Percentiles rank a stretch among this genome's conserved stretches.
phyloP scores from a whole-genome alignment of 2,888 invertebrate genomes.

The Phania funesta region DNA sequence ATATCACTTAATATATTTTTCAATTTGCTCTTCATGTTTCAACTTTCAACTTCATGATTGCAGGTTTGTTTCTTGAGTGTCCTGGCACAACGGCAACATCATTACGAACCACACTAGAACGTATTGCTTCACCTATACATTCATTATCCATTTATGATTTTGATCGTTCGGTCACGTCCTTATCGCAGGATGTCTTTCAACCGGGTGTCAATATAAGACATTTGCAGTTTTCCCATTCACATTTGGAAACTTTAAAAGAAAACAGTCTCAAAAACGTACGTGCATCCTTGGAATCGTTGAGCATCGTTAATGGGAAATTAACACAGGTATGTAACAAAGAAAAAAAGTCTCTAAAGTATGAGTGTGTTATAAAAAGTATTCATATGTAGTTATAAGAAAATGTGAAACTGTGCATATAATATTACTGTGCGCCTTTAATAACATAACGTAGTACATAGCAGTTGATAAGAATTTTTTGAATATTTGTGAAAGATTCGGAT shows the following conservation, averaged over 20 bases:
- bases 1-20: neutral
- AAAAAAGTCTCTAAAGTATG: neutral
- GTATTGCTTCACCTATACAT: constrained; percentile 87
- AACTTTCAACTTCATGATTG: neutral
- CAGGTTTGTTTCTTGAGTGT: constrained; percentile 92
- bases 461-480: neutral
- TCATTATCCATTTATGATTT: constrained; percentile 94
- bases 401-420: neutral
- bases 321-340: constrained; percentile 77
- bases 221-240: constrained; percentile 89
- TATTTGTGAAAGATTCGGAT: neutral
- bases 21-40: neutral
- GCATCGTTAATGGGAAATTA: constrained; percentile 87
- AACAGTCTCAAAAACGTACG: constrained; percentile 86
- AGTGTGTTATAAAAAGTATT: neutral
- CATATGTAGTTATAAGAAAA: neutral
- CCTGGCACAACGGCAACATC: constrained; percentile 89
- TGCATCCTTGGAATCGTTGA: constrained; percentile 88
- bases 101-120: constrained; percentile 87
- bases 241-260: constrained; percentile 87
- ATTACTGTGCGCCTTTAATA: neutral
- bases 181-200: constrained; percentile 89
- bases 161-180: constrained; percentile 88
- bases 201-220: constrained; percentile 85
- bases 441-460: neutral